phyloP scores from a whole-genome alignment of 30 jellyfish, hydroid and myxozoan genomes.

The Nemopilema nomurai region DNA sequence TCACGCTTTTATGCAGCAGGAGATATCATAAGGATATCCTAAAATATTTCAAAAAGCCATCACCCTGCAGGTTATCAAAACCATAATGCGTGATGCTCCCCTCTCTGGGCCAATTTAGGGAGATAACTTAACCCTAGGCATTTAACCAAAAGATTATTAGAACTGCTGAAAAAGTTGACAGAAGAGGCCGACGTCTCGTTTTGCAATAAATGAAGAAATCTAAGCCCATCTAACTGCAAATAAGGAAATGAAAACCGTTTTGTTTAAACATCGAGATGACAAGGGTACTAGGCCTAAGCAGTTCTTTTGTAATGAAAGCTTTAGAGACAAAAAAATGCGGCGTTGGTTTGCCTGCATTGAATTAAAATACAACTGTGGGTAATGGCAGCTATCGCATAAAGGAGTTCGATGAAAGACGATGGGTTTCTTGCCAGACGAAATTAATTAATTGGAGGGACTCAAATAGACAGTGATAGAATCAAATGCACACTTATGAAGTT shows the following conservation, averaged over 20 bases:
- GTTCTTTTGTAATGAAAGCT: too few species aligned
- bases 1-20: slow-evolving; percentile 13
- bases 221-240: not conserved
- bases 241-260: too few species aligned
- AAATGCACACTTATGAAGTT: too few species aligned
- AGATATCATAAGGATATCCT: slow-evolving; percentile 2
- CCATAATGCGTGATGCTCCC: not conserved
- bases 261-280: not conserved
- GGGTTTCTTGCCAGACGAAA: too few species aligned
- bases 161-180: not conserved
- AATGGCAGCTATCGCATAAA: too few species aligned
- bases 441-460: too few species aligned
- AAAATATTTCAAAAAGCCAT: not conserved
- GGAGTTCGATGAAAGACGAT: too few species aligned
- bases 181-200: not conserved
- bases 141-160: not conserved
- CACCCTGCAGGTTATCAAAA: not conserved
- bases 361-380: too few species aligned
- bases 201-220: not conserved
- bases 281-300: not conserved
- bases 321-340: too few species aligned
- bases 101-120: not conserved
- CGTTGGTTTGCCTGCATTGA: too few species aligned
- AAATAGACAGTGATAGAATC: too few species aligned
- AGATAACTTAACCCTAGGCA: not conserved